A percentile compares a stretch with the other conserved stretches of the same genome.
Conservation (phyloP, 2,888 invertebrate genomes). For the Bursaphelenchus okinawaensis region DNA sequence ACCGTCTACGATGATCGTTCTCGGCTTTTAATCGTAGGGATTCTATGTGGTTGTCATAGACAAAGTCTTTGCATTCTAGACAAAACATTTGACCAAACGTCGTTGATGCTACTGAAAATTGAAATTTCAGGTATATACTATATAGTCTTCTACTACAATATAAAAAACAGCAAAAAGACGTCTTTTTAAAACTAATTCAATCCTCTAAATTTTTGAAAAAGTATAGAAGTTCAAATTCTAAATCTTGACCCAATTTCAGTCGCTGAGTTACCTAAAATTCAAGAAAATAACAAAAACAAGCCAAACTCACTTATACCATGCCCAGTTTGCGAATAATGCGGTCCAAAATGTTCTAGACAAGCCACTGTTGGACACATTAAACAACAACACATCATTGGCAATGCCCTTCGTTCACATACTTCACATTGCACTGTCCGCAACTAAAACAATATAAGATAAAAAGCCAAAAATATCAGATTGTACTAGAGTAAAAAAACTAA, state of each 20-base stretch:
- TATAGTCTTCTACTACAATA: too few relatives aligned
- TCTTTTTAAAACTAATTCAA: background rate
- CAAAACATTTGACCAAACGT: slow-evolving; percentile 67
- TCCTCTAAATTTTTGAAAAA: background rate
- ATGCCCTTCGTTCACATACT: slow-evolving; percentile 18
- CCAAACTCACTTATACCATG: slow-evolving; percentile 28
- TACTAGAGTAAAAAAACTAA: too few relatives aligned
- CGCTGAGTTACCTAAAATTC: background rate
- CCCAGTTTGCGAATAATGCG: slow-evolving; percentile 22
- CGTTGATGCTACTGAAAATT: slow-evolving; percentile 29
- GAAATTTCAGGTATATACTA: too few relatives aligned
- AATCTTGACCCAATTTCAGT: too few relatives aligned
- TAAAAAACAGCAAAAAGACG: slow-evolving; percentile 1
- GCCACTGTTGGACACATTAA: slow-evolving; percentile 29
- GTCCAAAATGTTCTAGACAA: slow-evolving; percentile 29
- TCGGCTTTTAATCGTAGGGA: slow-evolving; percentile 66
- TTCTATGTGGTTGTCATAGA: slow-evolving; percentile 67
- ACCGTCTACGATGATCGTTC: slow-evolving; percentile 61
- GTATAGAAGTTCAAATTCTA: slow-evolving; percentile 1
- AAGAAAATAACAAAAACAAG: background rate
- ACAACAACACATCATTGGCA: slow-evolving; percentile 29
- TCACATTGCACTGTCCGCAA: slow-evolving; percentile 15
- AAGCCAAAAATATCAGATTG: too few relatives aligned
- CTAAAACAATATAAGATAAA: slow-evolving; percentile 16
- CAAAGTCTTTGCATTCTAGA: slow-evolving; percentile 81